Percentiles rank a stretch among this genome's conserved stretches.
These are phyloP conservation scores for Actinia equina DNA, from an alignment of 64 coral and sea anemone species.

Conservation along the genomic window DNA sequence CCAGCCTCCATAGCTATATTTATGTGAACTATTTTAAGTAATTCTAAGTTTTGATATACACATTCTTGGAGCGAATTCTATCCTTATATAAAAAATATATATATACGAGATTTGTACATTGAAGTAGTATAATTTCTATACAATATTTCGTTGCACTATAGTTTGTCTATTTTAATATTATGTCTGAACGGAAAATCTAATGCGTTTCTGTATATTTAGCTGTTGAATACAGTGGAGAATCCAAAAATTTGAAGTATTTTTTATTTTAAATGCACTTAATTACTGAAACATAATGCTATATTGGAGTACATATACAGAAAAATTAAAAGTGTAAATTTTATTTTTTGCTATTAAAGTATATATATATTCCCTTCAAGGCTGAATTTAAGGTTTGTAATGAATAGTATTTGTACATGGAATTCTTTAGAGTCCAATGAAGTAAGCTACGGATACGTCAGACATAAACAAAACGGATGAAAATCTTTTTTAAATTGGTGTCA, in stretches of 20 bases:
- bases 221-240: constrained; percentile 64
- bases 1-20: constrained; percentile 88
- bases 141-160: constrained; percentile 99
- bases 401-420: not conserved
- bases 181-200: constrained; percentile 3
- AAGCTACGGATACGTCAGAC: not conserved
- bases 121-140: constrained; percentile 98
- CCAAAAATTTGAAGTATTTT: constrained; percentile 97
- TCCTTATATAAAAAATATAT: constrained; percentile 55
- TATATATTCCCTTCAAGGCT: constrained; percentile 49
- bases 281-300: constrained; percentile 89
- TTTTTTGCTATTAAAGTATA: constrained; percentile 99
- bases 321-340: constrained; percentile 96
- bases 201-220: constrained; percentile 89
- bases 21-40: constrained; percentile 99
- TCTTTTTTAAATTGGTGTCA: not conserved
- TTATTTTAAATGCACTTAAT: constrained; percentile 92
- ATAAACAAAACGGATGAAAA: not conserved
- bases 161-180: constrained; percentile 99
- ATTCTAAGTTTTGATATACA: constrained; percentile 87
- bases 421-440: not conserved
- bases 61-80: constrained; percentile 91
- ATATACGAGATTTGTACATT: constrained; percentile 97
- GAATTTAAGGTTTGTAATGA: constrained; percentile 34
- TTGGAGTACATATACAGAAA: constrained; percentile 83